These are phyloP conservation scores for Lepas anatifera DNA, from an alignment of 2,888 invertebrate species.

Conservation along the genomic window DNA sequence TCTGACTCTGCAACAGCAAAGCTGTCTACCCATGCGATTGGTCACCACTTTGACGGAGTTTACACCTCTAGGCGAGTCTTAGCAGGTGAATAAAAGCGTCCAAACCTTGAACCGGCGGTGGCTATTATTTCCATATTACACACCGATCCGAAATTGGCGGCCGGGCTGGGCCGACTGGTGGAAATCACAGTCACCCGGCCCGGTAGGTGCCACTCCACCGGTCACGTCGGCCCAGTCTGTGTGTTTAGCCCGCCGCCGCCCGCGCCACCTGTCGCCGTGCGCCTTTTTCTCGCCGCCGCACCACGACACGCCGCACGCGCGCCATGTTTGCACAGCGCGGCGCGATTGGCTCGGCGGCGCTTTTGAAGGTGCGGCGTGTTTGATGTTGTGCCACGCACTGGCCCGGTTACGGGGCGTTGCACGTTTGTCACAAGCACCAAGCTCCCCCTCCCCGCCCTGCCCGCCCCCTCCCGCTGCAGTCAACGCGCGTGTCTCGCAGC, in stretches of 20 bases:
- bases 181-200: not conserved
- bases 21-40: no score
- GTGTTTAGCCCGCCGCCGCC: conserved; percentile 1
- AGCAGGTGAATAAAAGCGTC: not conserved
- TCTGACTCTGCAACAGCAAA: no score
- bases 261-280: not conserved
- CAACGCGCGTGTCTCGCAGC: no score
- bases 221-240: not conserved
- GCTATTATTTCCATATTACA: conserved; percentile 10
- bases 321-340: conserved; percentile 10
- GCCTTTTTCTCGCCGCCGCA: not conserved
- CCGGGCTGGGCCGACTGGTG: not conserved
- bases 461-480: no score
- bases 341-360: not conserved
- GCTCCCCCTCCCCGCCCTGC: no score
- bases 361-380: conserved; percentile 1
- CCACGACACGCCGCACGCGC: not conserved
- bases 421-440: no score
- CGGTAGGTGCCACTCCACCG: not conserved
- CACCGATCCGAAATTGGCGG: not conserved
- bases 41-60: no score
- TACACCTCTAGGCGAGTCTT: no score
- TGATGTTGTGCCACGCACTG: not conserved
- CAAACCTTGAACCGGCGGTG: not conserved
- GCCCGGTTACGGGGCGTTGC: no score